Evolutionary conservation across 1,140 invertebrate genomes (phyloP), one percentile per base, ranked within the genome.

Genomic region (Nephotettix cincticeps): DNA sequence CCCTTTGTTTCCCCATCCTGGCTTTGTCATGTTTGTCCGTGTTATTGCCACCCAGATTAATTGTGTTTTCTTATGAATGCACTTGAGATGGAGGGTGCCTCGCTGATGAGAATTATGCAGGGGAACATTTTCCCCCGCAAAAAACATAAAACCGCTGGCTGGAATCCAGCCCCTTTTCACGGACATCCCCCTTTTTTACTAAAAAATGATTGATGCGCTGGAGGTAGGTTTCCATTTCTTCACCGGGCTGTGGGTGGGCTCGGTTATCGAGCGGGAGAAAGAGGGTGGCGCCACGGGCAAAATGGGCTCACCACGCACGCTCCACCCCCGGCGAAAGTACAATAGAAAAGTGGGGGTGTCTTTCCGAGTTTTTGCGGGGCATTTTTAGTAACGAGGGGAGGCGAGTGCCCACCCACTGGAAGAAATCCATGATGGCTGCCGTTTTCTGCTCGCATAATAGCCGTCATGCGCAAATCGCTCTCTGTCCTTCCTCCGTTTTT

Each of bases 381-480:
- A 64, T 65, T 70, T 70, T 70, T 65, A 64, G 36, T 70, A 70
- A 70, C 54, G 23, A 70, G 30, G 69, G 69, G 54, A 25, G 69
- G 66, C 45, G 56, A 45, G 32, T 23, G 36, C 25, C 64, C 64
- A 67, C 64, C 64, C 64, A 27, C 69, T 43, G 56, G 69, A 70
- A 70, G 69, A 70, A 70, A 70, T 70, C 69, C 69, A 70, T 70
- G 69, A 70, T 70, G 69, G 69, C 69, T 47, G 69, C 69, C 69
- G 69, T 70, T 70, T 70, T 70, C 58, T 70, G 69, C 58, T 47
- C 63, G 58, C 69, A 70, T 70, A 70, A 70, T 70, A 43, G 56
- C 14, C 36, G 40, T 25, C 58, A 61, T 58, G 69, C 69, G 69
- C 69, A 47, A 43, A n/a, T 43, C 32, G 32, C 45, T 45, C 40